Conservation (phyloP, 2,888 invertebrate genomes). For the Erebia epiphron region DNA sequence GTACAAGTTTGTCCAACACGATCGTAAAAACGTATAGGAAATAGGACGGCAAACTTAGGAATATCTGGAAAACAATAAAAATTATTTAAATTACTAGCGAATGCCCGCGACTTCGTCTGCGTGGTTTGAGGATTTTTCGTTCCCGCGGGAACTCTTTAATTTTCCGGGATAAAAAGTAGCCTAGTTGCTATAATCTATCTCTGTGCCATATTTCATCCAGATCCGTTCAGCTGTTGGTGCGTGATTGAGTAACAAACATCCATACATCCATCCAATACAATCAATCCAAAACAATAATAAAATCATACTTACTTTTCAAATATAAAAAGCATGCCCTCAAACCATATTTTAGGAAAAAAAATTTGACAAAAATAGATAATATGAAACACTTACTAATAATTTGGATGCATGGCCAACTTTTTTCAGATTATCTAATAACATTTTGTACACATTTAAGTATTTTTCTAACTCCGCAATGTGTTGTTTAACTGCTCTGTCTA, state of each 20-base stretch:
- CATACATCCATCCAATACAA: no score
- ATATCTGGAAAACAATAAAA: conserved; percentile 9
- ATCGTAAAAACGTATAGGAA: conserved; percentile 2
- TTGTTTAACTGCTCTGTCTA: not conserved
- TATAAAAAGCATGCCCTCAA: no score
- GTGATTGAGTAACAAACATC: no score
- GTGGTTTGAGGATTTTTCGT: no score
- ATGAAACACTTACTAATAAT: conserved; percentile 15
- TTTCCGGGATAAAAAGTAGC: no score
- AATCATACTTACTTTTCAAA: not conserved
- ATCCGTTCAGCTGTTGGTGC: no score
- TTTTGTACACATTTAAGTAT: conserved; percentile 11
- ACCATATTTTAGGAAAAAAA: not conserved
- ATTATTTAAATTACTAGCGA: not conserved
- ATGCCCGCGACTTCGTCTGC: no score
- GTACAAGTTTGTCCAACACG: not conserved
- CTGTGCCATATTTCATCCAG: no score
- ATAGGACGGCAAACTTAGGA: conserved; percentile 13
- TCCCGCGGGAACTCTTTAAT: no score
- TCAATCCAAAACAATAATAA: no score
- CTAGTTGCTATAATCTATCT: no score
- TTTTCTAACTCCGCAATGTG: conserved; percentile 14
- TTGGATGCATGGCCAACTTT: conserved; percentile 15
- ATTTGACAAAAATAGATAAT: not conserved
- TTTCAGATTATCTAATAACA: conserved; percentile 18